phyloP scores from a whole-genome alignment of 1,140 invertebrate genomes.

The Zophobas atratus region DNA sequence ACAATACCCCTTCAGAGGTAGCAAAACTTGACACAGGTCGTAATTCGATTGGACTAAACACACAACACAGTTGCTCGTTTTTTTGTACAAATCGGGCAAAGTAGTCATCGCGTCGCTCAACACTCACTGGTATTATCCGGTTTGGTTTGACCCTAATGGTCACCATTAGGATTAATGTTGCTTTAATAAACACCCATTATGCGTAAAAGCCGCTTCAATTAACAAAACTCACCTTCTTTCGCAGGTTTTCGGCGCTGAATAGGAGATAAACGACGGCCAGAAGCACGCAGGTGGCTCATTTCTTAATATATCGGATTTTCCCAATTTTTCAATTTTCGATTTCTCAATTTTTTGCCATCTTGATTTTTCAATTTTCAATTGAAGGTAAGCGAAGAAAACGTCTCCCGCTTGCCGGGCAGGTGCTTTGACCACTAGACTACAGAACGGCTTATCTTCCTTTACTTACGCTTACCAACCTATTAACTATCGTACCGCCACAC shows the following conservation, averaged over 20 bases:
- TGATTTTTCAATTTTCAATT: too few species aligned
- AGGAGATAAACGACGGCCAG: conserved; percentile 2
- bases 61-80: neutral
- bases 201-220: neutral
- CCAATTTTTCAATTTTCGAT: too few species aligned
- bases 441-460: too few species aligned
- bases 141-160: too few species aligned
- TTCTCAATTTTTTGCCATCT: too few species aligned
- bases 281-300: neutral
- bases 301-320: neutral
- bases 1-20: neutral
- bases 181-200: neutral
- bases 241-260: conserved; percentile 6
- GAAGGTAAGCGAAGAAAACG: too few species aligned
- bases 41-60: neutral
- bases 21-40: neutral
- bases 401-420: too few species aligned
- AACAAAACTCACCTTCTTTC: conserved; percentile 2
- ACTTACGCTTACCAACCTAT: too few species aligned
- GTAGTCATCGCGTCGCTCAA: neutral
- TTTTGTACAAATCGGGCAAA: neutral
- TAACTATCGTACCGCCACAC: too few species aligned
- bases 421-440: too few species aligned
- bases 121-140: neutral
- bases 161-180: too few species aligned